Conservation (phyloP, 2,888 invertebrate genomes). For the Hartigia nigra region DNA sequence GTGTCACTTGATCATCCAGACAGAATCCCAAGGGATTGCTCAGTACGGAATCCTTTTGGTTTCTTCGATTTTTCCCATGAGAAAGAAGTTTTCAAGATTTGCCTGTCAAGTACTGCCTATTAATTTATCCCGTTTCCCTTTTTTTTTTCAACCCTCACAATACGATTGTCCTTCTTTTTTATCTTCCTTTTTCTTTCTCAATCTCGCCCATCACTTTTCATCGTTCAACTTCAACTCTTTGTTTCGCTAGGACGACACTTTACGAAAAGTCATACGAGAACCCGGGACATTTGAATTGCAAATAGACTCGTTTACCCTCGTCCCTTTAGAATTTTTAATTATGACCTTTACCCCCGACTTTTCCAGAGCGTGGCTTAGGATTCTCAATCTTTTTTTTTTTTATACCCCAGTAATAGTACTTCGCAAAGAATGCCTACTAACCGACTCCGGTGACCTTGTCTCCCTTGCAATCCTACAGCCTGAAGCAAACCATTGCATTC, state of each 20-base stretch:
- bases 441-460: neutral
- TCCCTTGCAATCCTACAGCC: neutral
- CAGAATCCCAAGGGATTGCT: neutral
- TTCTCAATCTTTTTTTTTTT: neutral
- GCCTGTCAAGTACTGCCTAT: neutral
- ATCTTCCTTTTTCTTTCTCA: neutral
- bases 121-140: neutral
- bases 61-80: neutral
- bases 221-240: neutral
- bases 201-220: neutral
- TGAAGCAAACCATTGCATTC: neutral
- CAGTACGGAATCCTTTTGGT: neutral
- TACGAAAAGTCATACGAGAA: neutral
- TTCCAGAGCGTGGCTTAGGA: neutral
- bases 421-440: neutral
- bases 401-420: neutral
- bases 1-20: neutral
- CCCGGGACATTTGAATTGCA: neutral
- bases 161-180: neutral
- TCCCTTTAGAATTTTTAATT: neutral
- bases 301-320: neutral
- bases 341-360: neutral
- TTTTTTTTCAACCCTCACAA: neutral
- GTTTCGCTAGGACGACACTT: neutral
- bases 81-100: neutral